Conservation (phyloP, 2,113 vertebrate genomes). For the Siniperca chuatsi region DNA sequence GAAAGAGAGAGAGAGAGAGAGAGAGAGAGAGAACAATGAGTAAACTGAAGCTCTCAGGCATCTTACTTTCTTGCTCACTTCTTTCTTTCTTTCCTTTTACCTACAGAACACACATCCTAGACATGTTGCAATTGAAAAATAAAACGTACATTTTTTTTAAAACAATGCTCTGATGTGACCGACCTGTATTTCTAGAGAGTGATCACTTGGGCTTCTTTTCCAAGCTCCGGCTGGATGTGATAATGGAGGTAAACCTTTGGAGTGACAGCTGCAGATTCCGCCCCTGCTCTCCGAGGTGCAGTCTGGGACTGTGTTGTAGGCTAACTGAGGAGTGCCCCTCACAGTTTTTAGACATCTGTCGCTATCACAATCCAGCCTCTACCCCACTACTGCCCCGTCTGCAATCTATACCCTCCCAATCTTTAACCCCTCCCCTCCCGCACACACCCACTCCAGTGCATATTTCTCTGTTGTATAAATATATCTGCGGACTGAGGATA, state of each 20-base stretch:
- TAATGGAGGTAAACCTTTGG: conserved; percentile 70
- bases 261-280: conserved; percentile 83
- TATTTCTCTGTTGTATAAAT: conserved; percentile 22
- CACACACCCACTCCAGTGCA: conserved; percentile 49
- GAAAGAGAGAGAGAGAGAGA: neutral
- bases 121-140: neutral
- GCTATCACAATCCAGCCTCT: conserved; percentile 76
- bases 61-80: conserved; percentile 26
- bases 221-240: conserved; percentile 67
- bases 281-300: conserved; percentile 79
- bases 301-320: conserved; percentile 68
- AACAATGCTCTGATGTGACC: conserved; percentile 35
- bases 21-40: conserved; percentile 43
- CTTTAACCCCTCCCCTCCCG: conserved; percentile 68
- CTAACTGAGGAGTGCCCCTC: conserved; percentile 68
- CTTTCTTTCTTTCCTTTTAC: conserved; percentile 9
- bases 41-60: conserved; percentile 2
- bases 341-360: conserved; percentile 84
- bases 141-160: neutral
- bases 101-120: neutral
- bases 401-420: conserved; percentile 75
- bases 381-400: conserved; percentile 64
- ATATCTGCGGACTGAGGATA: neutral
- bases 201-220: conserved; percentile 55
- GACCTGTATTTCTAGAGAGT: conserved; percentile 74